Conservation (phyloP, 2,888 invertebrate genomes). For the Thecocarcelia acutangulata region DNA sequence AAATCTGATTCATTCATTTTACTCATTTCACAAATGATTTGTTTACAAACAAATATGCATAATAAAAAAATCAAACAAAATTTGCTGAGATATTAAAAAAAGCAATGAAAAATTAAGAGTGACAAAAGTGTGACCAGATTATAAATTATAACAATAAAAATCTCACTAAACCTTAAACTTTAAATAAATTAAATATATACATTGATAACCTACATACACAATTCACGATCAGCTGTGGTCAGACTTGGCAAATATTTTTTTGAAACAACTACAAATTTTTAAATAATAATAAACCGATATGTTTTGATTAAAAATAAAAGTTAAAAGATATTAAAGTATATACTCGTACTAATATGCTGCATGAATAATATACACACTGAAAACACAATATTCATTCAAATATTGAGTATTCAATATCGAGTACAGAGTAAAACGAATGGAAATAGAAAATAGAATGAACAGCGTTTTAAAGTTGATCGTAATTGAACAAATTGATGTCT, state of each 20-base stretch:
- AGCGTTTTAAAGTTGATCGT: no score
- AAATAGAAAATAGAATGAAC: no score
- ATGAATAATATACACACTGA: no score
- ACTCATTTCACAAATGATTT: background rate
- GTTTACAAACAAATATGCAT: constrained; percentile 30
- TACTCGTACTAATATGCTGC: no score
- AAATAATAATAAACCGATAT: background rate
- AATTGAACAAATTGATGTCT: no score
- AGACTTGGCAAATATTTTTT: background rate
- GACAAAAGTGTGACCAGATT: constrained; percentile 10
- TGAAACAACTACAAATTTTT: no score
- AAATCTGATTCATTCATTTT: no score
- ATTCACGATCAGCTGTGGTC: background rate
- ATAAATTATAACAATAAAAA: background rate
- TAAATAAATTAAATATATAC: background rate
- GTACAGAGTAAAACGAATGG: no score
- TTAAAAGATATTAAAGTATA: no score
- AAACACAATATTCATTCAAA: no score
- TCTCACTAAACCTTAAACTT: background rate
- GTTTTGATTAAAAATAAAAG: no score
- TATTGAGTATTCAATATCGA: no score
- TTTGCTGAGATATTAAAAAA: background rate
- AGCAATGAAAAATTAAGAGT: background rate
- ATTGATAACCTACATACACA: background rate
- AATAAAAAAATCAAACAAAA: background rate